phyloP scores from a whole-genome alignment of 2,888 invertebrate species.

The Chymomyza amoena region DNA sequence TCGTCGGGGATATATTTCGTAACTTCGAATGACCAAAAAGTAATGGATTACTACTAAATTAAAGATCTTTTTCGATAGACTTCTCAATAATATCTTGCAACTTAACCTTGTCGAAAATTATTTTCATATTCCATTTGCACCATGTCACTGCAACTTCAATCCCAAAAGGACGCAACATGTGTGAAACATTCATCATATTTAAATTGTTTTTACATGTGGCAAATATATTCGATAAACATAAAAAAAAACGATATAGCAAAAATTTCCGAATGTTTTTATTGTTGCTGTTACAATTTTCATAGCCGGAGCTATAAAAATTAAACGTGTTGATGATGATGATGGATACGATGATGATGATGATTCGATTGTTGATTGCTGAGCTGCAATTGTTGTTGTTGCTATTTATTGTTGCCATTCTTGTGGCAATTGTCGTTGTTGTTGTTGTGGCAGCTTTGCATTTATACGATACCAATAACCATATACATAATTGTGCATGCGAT shows the following conservation, averaged over 20 bases:
- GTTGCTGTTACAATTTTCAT: background rate
- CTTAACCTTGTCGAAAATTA: background rate
- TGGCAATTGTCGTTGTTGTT: conserved; percentile 8
- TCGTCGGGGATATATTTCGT: too few species aligned
- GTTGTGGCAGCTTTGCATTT: conserved; percentile 28
- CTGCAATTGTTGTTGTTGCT: background rate
- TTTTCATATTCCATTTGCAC: background rate
- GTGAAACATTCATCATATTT: conserved; percentile 50
- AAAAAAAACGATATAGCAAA: background rate
- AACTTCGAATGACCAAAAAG: too few species aligned
- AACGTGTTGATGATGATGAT: conserved; percentile 29
- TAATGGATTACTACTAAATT: too few species aligned
- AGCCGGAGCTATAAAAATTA: conserved; percentile 32
- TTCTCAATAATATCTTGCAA: background rate
- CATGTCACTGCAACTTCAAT: background rate
- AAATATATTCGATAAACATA: background rate
- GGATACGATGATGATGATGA: conserved; percentile 35
- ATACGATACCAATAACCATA: conserved; percentile 55
- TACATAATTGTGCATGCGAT: conserved; percentile 69
- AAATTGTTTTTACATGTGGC: conserved; percentile 48
- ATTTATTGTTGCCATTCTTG: background rate
- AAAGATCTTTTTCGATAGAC: too few species aligned
- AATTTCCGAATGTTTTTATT: conserved; percentile 13
- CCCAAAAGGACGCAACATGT: conserved; percentile 35
- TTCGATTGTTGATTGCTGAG: background rate